These are phyloP conservation scores for Lophura nycthemera DNA, from an alignment of 2,113 vertebrate species.

Conservation along the genomic window DNA sequence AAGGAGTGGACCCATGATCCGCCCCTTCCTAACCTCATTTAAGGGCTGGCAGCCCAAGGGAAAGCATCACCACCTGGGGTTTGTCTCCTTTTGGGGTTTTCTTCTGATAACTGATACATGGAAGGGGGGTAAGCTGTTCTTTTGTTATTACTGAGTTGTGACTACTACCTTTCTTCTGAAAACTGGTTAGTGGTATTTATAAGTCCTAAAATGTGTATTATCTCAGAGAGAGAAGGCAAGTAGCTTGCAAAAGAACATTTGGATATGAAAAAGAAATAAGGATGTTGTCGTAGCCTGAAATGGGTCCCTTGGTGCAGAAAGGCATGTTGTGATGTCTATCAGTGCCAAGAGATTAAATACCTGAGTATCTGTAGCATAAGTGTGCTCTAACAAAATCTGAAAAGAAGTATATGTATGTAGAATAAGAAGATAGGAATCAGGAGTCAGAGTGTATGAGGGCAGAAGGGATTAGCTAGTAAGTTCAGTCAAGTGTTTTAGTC, in stretches of 20 bases:
- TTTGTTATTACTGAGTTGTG: no score
- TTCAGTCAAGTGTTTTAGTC: neutral
- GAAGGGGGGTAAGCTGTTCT: no score
- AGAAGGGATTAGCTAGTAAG: neutral
- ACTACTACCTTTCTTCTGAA: no score
- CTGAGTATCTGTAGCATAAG: neutral
- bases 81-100: no score
- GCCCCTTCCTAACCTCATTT: no score
- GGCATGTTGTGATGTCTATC: neutral
- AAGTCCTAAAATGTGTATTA: neutral
- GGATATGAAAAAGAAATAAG: neutral
- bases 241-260: neutral
- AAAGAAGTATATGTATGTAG: neutral
- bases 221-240: neutral
- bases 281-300: neutral
- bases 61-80: no score
- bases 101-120: rapidly evolving
- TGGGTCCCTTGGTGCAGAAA: neutral
- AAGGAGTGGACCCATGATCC: no score
- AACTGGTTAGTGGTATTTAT: no score
- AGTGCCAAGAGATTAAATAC: neutral
- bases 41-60: no score
- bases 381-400: neutral
- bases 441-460: neutral
- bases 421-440: neutral